Evolutionary conservation across 2,888 invertebrate species (phyloP), one percentile per base, ranked within the genome.

Genomic region (Toxonevra muliebris): DNA sequence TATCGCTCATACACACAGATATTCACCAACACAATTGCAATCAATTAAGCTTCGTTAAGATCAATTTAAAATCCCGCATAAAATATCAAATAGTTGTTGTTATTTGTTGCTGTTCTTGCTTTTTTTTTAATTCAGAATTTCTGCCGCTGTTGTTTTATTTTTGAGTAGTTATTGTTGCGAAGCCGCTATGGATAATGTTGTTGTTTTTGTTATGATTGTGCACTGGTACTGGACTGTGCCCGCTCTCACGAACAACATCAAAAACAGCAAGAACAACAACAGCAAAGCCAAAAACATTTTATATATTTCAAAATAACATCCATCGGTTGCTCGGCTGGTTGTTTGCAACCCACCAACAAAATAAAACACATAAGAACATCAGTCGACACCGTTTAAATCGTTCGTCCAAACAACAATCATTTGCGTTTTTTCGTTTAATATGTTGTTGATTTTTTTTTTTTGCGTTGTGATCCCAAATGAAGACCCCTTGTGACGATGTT

Each of bases 31-130:
- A 85, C 85, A 77, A 65, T 68, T 52, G 75, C 83, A 77, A 72
- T 75, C 85, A 86, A 86, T 86, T 86, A 85, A 85, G 84, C 82
- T 83, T 86, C 82, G 82, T 86, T 86, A 86, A 86, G 82, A 84
- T 84, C 85, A 86, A 86, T 86, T 86, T 85, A 86, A 82, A 83
- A 79, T 84, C 85, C 85, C 85, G 85, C 85, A 85, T 85, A 81
- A 80, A 82, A 81, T 82, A 78, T 76, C 79, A 80, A 79, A 80
- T 78, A 76, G 77, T 77, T 78, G 79, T 78, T 79, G 80, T 80
- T 78, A 73, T 77, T 30, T 30, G 30, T 7, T 30, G 30, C 7
- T 30, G 30, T 30, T 78, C 74, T 73, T 75, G 68, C 69, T 72
- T 76, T 69, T 75, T 71, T 75, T 76, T 30, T 30, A 30, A 30